Percentiles rank a stretch among this genome's conserved stretches.
Conservation (phyloP, 2,888 invertebrate species). For the Brenthis ino region DNA sequence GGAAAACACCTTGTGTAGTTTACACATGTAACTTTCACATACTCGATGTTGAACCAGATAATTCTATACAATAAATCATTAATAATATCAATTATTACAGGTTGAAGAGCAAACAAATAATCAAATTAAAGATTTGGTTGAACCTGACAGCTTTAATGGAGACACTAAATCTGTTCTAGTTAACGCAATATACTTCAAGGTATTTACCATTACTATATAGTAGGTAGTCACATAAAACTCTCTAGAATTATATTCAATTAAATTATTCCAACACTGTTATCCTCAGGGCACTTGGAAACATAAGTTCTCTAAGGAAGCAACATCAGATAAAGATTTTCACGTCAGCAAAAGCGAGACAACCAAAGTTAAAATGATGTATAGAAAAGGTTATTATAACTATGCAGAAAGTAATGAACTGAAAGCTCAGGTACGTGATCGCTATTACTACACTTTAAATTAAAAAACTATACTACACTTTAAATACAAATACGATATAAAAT, state of each 20-base stretch:
- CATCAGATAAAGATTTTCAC: constrained; percentile 84
- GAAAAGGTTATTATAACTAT: constrained; percentile 68
- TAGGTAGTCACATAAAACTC: neutral
- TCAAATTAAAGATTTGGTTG: constrained; percentile 82
- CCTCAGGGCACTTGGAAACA: constrained; percentile 84
- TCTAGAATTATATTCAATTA: neutral
- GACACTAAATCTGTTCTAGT: constrained; percentile 86
- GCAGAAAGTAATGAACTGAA: constrained; percentile 58
- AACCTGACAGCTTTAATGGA: constrained; percentile 68
- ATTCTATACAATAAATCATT: neutral
- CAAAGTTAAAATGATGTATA: constrained; percentile 86
- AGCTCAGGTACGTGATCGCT: constrained; percentile 56
- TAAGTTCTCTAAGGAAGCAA: constrained; percentile 82
- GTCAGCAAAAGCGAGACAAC: constrained; percentile 76
- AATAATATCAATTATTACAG: constrained; percentile 45
- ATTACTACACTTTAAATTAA: neutral
- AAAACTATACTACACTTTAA: neutral
- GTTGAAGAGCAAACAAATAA: constrained; percentile 71
- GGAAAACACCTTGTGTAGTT: too few species aligned
- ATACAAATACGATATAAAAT: neutral
- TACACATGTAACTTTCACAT: neutral
- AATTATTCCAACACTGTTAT: constrained; percentile 3
- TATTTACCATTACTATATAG: constrained; percentile 42
- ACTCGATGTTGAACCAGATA: neutral
- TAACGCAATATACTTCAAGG: constrained; percentile 94